phyloP scores from a whole-genome alignment of 2,797 vertebrate genomes.

The Harpagifer antarcticus region DNA sequence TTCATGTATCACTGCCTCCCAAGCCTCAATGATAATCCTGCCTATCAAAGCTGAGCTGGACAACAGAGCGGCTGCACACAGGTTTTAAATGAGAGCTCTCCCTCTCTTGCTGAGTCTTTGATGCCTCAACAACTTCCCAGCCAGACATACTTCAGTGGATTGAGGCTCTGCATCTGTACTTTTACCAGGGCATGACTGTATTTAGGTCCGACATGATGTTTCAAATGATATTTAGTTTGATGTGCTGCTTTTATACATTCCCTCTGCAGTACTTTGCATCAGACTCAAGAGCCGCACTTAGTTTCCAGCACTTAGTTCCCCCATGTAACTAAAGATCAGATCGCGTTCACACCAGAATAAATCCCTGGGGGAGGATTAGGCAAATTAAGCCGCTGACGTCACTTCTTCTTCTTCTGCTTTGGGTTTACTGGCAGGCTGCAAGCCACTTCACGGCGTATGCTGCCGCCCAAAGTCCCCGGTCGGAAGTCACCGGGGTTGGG shows the following conservation, averaged over 20 bases:
- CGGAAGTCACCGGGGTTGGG: too few species aligned
- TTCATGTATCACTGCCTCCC: constrained; percentile 55
- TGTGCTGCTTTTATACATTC: background rate
- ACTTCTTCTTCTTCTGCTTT: too few species aligned
- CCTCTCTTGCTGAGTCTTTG: constrained; percentile 41
- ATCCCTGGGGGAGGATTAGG: too few species aligned
- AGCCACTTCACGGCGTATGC: too few species aligned
- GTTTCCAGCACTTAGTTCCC: too few species aligned
- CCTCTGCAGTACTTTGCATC: background rate
- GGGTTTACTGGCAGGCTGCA: too few species aligned
- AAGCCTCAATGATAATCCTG: constrained; percentile 55
- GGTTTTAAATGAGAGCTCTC: constrained; percentile 36
- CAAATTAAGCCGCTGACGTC: too few species aligned
- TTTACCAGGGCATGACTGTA: constrained; percentile 10
- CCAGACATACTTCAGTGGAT: constrained; percentile 26
- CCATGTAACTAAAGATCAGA: too few species aligned
- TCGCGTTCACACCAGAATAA: too few species aligned
- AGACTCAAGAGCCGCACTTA: background rate
- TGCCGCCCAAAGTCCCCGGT: too few species aligned
- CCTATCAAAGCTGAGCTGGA: constrained; percentile 63
- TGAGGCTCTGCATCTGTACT: constrained; percentile 13
- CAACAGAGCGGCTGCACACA: constrained; percentile 32
- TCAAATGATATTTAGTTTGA: background rate
- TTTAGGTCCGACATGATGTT: constrained; percentile 8
- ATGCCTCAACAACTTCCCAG: constrained; percentile 43